phyloP scores from a whole-genome alignment of 2,888 invertebrate species.

The Pandemis corylana region DNA sequence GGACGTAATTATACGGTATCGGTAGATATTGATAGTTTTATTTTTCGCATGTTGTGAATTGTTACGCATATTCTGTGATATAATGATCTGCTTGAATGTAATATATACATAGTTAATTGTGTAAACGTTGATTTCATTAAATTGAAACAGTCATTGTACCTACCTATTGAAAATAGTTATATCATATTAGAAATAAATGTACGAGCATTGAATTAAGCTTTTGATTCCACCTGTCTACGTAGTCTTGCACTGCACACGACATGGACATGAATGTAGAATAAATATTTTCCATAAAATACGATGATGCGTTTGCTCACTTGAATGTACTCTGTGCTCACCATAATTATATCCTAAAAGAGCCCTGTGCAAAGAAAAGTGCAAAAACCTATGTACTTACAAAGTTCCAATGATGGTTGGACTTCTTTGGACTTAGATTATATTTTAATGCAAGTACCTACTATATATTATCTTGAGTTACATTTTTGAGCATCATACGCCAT shows the following conservation, averaged over 20 bases:
- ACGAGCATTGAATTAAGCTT: slow-evolving; percentile 58
- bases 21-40: slow-evolving; percentile 49
- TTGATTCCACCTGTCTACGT: slow-evolving; percentile 4
- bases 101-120: slow-evolving; percentile 51
- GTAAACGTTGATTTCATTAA: slow-evolving; percentile 56
- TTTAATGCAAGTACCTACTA: no score
- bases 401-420: no score
- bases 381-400: no score
- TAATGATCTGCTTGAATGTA: slow-evolving; percentile 75
- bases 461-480: no score
- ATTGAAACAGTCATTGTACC: slow-evolving; percentile 46
- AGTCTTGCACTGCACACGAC: no score
- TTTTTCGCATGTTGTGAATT: slow-evolving; percentile 75
- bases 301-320: neutral
- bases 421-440: no score
- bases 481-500: no score
- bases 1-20: slow-evolving; percentile 33
- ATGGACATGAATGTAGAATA: no score
- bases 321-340: no score
- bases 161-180: slow-evolving; percentile 58
- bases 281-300: no score
- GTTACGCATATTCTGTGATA: slow-evolving; percentile 80
- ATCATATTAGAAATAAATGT: slow-evolving; percentile 72
- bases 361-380: no score
- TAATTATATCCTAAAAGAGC: no score